These are phyloP conservation scores for Protobothrops mucrosquamatus DNA, from an alignment of 2,113 vertebrate species.

Conservation along the genomic window DNA sequence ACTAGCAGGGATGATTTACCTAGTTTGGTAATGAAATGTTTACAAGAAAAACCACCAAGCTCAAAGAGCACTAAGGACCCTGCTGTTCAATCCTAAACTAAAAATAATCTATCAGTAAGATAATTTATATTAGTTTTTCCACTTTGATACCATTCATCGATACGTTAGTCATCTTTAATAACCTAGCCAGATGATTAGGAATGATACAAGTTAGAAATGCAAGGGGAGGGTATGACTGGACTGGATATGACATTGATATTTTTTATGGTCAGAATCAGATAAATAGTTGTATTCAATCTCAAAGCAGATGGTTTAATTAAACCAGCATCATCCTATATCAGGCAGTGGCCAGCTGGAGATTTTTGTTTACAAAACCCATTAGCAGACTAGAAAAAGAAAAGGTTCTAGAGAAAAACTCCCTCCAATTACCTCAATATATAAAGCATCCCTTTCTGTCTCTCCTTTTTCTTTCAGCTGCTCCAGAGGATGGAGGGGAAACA, in stretches of 20 bases:
- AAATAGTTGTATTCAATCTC: not conserved
- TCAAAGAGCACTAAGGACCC: not conserved
- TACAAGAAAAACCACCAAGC: not conserved
- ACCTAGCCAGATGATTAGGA: not conserved
- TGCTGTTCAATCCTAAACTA: not conserved
- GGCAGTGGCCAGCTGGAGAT: not conserved
- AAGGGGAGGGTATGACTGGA: not conserved
- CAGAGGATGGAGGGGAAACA: conserved; percentile 20
- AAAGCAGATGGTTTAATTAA: not conserved
- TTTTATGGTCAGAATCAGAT: not conserved
- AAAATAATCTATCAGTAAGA: not conserved
- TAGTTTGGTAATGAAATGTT: not conserved
- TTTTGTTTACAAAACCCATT: not conserved
- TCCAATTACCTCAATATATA: not conserved
- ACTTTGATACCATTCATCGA: not conserved
- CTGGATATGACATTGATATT: not conserved
- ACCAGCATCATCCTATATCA: not conserved
- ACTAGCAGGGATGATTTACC: not conserved
- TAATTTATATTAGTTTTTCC: not conserved
- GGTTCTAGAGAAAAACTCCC: not conserved
- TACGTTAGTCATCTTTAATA: not conserved
- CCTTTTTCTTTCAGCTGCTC: conserved; percentile 11
- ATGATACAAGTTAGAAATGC: not conserved
- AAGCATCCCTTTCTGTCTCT: not conserved
- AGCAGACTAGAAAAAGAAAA: not conserved